Percentiles rank a stretch among this genome's conserved stretches.
Conservation (phyloP, 2,113 vertebrate species). For the Sander vitreus region DNA sequence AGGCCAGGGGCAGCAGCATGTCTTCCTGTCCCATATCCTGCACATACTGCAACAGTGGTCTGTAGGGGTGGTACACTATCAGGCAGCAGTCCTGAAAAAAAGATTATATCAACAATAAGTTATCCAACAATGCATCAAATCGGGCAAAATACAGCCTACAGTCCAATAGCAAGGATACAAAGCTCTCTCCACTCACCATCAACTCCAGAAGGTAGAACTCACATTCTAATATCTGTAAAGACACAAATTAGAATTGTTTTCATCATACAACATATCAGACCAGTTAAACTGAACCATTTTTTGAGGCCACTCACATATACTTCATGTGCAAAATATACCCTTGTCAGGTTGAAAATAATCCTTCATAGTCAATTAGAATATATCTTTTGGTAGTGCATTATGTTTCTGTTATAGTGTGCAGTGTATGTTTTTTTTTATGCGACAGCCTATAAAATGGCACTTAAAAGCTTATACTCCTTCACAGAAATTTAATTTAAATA, state of each 20-base stretch:
- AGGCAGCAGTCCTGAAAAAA: constrained; percentile 95
- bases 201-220: constrained; percentile 99
- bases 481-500: too few relatives aligned
- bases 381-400: too few relatives aligned
- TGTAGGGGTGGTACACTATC: constrained; percentile 99
- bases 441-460: too few relatives aligned
- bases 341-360: too few relatives aligned
- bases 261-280: background rate
- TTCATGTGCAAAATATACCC: too few relatives aligned
- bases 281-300: background rate
- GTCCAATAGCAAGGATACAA: background rate
- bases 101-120: background rate
- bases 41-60: constrained; percentile 97
- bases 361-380: too few relatives aligned
- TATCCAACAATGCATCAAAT: background rate
- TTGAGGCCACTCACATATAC: background rate
- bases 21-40: constrained; percentile 99
- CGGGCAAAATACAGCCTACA: background rate
- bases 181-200: constrained; percentile 88
- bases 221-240: constrained; percentile 95
- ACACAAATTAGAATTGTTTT: background rate
- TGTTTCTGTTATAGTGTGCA: too few relatives aligned
- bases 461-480: too few relatives aligned
- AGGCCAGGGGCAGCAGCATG: constrained; percentile 97
- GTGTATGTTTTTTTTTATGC: too few relatives aligned